Base-by-base conservation (phyloP, 2,113 vertebrate species). In the Gadus macrocephalus region DNA sequence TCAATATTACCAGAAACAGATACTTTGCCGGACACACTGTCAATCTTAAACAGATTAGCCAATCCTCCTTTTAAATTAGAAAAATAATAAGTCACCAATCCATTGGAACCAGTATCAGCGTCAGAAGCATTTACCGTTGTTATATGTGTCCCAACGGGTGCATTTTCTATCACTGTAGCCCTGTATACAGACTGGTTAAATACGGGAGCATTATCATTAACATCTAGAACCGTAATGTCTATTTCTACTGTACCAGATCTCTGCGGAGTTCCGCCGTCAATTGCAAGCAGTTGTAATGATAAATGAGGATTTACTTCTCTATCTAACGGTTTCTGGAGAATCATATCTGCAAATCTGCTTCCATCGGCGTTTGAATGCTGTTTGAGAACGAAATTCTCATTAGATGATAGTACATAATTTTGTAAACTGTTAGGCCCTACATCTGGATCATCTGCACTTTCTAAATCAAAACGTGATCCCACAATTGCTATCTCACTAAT, bases 391-490 rank as follows among this genome's bases (percentile, higher is more conserved):
- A 91, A 91, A 82, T 88, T 62, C 6, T 91, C 38, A 49, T 81
- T 92, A 0, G 74, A 35, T 0, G 71, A 89, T 70, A 95, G 81
- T 3, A 89, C 71, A 71, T 96, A 94, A 56, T 65, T 88, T 42
- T 93, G 87, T 42, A 94, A 38, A 0, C 85, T 83, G 55, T 93
- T 86, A 0, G 0, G 15, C 0, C 90, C 92, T 22, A 86, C 73
- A 72, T 94, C 93, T 0, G 86, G 66, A 4, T 87, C 83, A 17
- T 83, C 67, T 1, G 94, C 94, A 0, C 79, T 92, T 63, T 91
- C 90, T 64, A 95, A 90, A 5, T 90, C 89, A 69, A 95, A 95
- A 56, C 91, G 85, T 7, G 89, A 91, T 0, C 94, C 93, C 6
- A 86, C 79, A 15, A 84, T 85, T 0, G 93, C 89, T 15, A 92